Evolutionary conservation across 1,140 invertebrate species (phyloP), one percentile per base, ranked within the genome.

Genomic region (Papilio helenus): DNA sequence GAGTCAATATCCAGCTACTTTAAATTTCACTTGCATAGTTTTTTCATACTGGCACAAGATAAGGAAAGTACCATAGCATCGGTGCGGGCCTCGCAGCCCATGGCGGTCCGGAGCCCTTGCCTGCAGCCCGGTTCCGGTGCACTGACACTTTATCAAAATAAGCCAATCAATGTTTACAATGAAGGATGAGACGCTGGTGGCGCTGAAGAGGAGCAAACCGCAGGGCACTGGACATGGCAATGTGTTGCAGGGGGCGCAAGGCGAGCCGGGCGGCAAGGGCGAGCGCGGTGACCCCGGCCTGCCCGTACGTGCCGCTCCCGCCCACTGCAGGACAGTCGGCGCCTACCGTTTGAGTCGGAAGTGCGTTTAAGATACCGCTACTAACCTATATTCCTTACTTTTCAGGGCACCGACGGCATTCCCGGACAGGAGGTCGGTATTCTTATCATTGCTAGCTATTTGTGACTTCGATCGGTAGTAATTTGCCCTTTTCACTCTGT

Each of bases 371-470:
- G 18, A 42, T 49, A 18, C 42, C 4, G 23, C 20, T 58, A 58
- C 46, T 76, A 76, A 76, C 73, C 65, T 39, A n/a, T 26, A 20
- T 68, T 46, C 39, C 80, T 44, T 34, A 74, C 26, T 76, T 16
- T 96, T 89, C 96, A 98, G 98, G 98, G 98, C 85, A 98, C 98
- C 80, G 98, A 99, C 92, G 98, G 98, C 88, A 98, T 98, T 90
- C 98, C 98, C 88, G 98, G 98, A 87, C 96, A 96, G 95, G 97
- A 98, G 97, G 98, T 98, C 78, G 88, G 91, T 90, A 76, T n/a
- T 10, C 16, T 26, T 12, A 71, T 77, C 58, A 51, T 80, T 14
- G 20, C 29, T 29, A 18, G 3, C 58, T 49, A 72, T 18, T 8
- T 76, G 49, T 14, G 23, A 46, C 26, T 34, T 61, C 39, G 26